Evolutionary conservation across 2,113 vertebrate genomes (phyloP).

Genomic region (Uria lomvia): DNA sequence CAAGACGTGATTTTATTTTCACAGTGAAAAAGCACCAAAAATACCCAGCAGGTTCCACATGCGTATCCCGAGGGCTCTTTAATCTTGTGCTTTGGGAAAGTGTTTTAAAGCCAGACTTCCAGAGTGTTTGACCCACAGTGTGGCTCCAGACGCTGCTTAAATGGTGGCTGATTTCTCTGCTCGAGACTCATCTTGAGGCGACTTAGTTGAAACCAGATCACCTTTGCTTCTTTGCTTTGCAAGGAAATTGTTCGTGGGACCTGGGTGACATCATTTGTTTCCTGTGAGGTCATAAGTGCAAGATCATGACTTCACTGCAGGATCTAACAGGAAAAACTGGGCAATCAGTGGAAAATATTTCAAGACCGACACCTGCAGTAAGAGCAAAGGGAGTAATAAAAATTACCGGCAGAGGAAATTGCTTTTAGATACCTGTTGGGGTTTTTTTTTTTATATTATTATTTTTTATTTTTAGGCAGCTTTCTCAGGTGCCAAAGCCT

Average conservation of each 20-base stretch:
- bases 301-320: conserved; percentile 19
- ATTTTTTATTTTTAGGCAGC: conserved; percentile 32
- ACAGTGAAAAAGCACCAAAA: neutral
- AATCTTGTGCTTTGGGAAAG: neutral
- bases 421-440: conserved; percentile 47
- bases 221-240: neutral
- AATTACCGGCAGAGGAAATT: conserved; percentile 55
- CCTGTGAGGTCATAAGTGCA: conserved; percentile 50
- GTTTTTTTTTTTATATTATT: neutral
- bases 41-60: neutral
- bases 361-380: conserved; percentile 18
- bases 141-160: neutral
- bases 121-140: neutral
- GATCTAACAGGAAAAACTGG: neutral
- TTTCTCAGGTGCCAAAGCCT: neutral
- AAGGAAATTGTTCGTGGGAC: neutral
- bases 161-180: neutral
- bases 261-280: conserved; percentile 37
- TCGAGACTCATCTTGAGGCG: neutral
- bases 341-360: conserved; percentile 42
- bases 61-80: neutral
- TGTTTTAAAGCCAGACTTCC: neutral
- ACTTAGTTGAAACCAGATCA: neutral
- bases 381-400: conserved; percentile 57
- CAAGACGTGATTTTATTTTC: neutral